Evolutionary conservation across 2,797 vertebrate species (phyloP).

Genomic region (Eptatretus atami): DNA sequence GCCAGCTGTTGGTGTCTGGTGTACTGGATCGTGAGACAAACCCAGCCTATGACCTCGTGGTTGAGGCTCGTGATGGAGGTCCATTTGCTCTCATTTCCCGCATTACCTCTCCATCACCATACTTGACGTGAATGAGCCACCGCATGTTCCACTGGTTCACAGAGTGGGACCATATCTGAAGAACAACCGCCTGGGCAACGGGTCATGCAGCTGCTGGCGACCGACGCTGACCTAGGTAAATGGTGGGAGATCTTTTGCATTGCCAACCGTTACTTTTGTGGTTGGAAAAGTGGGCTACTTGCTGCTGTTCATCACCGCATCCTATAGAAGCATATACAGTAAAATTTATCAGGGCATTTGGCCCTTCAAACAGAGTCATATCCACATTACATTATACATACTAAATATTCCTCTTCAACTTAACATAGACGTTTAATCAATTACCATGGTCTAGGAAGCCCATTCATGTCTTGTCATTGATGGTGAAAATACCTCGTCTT

Average conservation of each 20-base stretch:
- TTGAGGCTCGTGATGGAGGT: slow-evolving; percentile 48
- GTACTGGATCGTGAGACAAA: slow-evolving; percentile 46
- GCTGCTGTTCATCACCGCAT: neutral
- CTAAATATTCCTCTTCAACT: too few species aligned
- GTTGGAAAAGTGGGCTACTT: too few species aligned
- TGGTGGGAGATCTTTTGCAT: neutral
- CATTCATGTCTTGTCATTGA: too few species aligned
- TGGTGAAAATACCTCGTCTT: too few species aligned
- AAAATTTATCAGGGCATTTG: too few species aligned
- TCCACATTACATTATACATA: too few species aligned
- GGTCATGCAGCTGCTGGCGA: slow-evolving; percentile 36
- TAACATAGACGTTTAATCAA: too few species aligned
- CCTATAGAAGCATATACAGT: neutral
- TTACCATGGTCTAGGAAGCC: too few species aligned
- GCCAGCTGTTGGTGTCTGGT: slow-evolving; percentile 46
- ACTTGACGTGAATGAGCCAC: slow-evolving; percentile 56
- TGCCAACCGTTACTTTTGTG: too few species aligned
- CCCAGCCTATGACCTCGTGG: slow-evolving; percentile 38
- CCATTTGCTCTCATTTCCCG: slow-evolving; percentile 27
- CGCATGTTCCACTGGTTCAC: slow-evolving; percentile 31
- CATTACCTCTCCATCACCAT: slow-evolving; percentile 47
- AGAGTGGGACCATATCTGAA: slow-evolving; percentile 34
- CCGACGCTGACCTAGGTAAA: slow-evolving; percentile 47
- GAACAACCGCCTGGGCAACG: slow-evolving; percentile 32
- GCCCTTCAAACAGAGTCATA: too few species aligned